Base-by-base conservation (phyloP, 2,888 invertebrate genomes). In the Zhuqinia jingwanae region DNA sequence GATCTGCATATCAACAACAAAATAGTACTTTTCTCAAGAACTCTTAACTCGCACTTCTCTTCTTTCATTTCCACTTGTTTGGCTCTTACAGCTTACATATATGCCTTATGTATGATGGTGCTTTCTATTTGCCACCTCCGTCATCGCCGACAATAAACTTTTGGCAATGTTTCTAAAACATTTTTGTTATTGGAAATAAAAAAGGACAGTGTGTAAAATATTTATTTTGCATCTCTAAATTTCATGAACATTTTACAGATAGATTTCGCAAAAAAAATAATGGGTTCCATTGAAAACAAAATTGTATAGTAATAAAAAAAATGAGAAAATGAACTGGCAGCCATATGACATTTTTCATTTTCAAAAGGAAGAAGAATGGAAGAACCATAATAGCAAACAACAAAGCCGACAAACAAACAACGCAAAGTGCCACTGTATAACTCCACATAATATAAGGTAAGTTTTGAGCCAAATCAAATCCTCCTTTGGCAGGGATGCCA, bases 401-500 rank as follows among this genome's bases (percentile, higher is more conserved):
- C n/a, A n/a, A n/a, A n/a, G n/a, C n/a, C n/a, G n/a, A n/a, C n/a
- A n/a, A n/a, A n/a, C n/a, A n/a, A n/a, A n/a, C n/a, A n/a, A n/a
- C n/a, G n/a, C n/a, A n/a, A n/a, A n/a, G n/a, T n/a, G n/a, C n/a
- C n/a, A n/a, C 15, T n/a, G n/a, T n/a, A n/a, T n/a, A n/a, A n/a
- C n/a, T n/a, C n/a, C n/a, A n/a, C n/a, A n/a, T 30, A n/a, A 11
- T 27, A 60, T 27, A 27, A 25, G 15, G 30, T n/a, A 30, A 60
- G 27, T 1, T 27, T 25, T 6, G 27, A 63, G 30, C 63, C 27
- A 30, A 63, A 17, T 30, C 63, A 30, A 73, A 77, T 56, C 76
- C 60, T 56, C 56, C 60, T 77, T 77, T 77, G 76, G 76, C 58
- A 58, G 58, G 17, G 42, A 56, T 77, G 76, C 76, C 76, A 77